phyloP scores from a whole-genome alignment of 1,140 invertebrate genomes.

The Drosophila eugracilis region DNA sequence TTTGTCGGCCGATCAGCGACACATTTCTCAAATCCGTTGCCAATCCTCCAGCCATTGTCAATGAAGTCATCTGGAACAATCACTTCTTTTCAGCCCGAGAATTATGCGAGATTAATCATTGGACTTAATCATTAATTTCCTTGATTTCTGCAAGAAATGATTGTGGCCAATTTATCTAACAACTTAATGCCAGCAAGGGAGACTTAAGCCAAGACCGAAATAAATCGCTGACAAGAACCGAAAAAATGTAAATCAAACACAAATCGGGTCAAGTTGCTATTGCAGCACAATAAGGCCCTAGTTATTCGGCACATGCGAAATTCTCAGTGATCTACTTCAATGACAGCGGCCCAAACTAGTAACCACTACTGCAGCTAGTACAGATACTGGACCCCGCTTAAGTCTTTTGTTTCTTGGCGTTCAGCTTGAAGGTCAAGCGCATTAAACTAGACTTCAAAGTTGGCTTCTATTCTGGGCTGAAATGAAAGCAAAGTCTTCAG shows the following conservation, averaged over 20 bases:
- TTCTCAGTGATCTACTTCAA: slow-evolving; percentile 76
- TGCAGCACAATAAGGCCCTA: slow-evolving; percentile 60
- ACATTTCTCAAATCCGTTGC: slow-evolving; percentile 57
- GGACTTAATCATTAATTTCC: slow-evolving; percentile 66
- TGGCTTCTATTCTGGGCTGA: slow-evolving; percentile 51
- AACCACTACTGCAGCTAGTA: slow-evolving; percentile 15
- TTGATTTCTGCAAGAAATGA: slow-evolving; percentile 57
- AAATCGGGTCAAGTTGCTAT: slow-evolving; percentile 71
- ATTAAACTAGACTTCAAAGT: slow-evolving; percentile 38
- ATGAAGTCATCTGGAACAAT: slow-evolving; percentile 64
- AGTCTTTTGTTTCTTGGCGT: slow-evolving; percentile 27
- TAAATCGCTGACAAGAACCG: slow-evolving; percentile 63
- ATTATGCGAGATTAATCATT: slow-evolving; percentile 79
- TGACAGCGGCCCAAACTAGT: slow-evolving; percentile 33
- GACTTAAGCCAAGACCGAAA: slow-evolving; percentile 14
- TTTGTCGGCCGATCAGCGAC: slow-evolving; percentile 59
- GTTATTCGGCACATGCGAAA: slow-evolving; percentile 79
- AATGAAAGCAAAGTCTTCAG: slow-evolving; percentile 63
- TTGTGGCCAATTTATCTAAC: slow-evolving; percentile 66
- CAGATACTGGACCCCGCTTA: slow-evolving; percentile 15
- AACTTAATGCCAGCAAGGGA: slow-evolving; percentile 60
- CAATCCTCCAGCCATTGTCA: slow-evolving; percentile 46
- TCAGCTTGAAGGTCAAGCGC: slow-evolving; percentile 69
- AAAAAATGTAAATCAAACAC: slow-evolving; percentile 39
- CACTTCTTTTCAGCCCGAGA: slow-evolving; percentile 45